Base-by-base conservation (phyloP, 2,113 vertebrate species). In the Nestor notabilis region DNA sequence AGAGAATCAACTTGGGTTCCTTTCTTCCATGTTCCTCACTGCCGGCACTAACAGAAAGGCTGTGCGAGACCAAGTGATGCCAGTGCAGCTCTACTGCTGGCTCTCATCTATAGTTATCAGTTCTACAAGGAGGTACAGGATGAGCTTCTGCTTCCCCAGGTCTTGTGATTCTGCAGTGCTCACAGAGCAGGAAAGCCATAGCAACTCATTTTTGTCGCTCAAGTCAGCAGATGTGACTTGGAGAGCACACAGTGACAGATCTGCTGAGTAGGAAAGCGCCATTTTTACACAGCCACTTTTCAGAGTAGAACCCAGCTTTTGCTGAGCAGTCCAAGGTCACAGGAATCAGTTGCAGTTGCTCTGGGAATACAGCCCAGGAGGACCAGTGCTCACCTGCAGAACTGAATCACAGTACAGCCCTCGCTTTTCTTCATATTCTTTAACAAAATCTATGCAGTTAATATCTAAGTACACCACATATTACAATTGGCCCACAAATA, bases 161-260 rank as follows among this genome's bases (percentile, higher is more conserved):
- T 72, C 74, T 91, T 0, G 0, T 66, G 89, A 63, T 89, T 93
- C 82, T 94, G 66, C 87, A 91, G 87, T 18, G 78, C 87, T 89
- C 93, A 46, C 70, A 65, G 92, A 79, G 90, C 69, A 89, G 94
- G 83, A 91, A 93, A 93, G 81, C 92, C n/a, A 0, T 76, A 65
- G 84, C 77, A 91, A 83, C 60, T 95, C 95, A 87, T 89, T 96
- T 96, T 93, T 84, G 90, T 93, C 93, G 50, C 88, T 69, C 1
- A 86, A 95, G 87, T 95, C 96, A 97, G 96, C 97, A 96, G 89
- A 93, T 95, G 80, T 86, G 87, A 83, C 90, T 94, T 93, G 95
- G 95, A 95, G 75, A 79, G 79, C 63, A 19, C 82, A 49, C 44
- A 85, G 84, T 33, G 4, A 44, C 87, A 83, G 87, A 96, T 94